A percentile compares a stretch with the other conserved stretches of the same genome.
Conservation (phyloP, 2,797 vertebrate species). For the Naso thynnoides region DNA sequence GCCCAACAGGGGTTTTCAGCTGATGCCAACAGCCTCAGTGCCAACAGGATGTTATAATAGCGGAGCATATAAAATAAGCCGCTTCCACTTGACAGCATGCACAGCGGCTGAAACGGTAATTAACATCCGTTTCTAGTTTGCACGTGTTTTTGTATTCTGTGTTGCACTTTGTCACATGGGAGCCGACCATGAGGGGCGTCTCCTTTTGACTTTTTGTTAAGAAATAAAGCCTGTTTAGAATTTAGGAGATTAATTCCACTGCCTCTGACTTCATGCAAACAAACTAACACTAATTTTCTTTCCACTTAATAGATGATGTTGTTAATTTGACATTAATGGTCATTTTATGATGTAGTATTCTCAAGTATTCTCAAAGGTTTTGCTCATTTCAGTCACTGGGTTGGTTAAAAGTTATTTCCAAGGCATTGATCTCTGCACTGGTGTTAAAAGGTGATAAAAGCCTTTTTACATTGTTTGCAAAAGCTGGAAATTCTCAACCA, state of each 20-base stretch:
- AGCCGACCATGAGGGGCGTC: constrained; percentile 46
- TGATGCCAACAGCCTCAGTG: constrained; percentile 67
- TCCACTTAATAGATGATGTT: constrained; percentile 36
- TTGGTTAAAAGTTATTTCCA: constrained; percentile 21
- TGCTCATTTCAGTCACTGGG: constrained; percentile 12
- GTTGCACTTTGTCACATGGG: constrained; percentile 63
- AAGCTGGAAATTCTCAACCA: background rate
- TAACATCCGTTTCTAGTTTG: constrained; percentile 69
- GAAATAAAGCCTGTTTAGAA: constrained; percentile 30
- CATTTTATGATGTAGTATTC: constrained; percentile 45
- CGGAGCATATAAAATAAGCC: constrained; percentile 65
- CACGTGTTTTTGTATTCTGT: constrained; percentile 70
- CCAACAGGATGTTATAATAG: constrained; percentile 81
- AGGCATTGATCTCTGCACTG: constrained; percentile 13
- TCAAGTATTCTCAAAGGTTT: constrained; percentile 5
- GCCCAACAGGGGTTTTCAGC: constrained; percentile 52
- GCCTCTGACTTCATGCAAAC: constrained; percentile 27
- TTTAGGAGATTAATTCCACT: constrained; percentile 35
- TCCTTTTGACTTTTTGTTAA: constrained; percentile 50
- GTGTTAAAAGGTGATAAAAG: constrained; percentile 36
- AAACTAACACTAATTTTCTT: constrained; percentile 33
- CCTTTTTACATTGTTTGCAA: constrained; percentile 10
- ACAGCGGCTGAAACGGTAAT: constrained; percentile 57
- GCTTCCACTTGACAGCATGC: constrained; percentile 52
- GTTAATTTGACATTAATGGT: constrained; percentile 39